phyloP scores from a whole-genome alignment of 1,140 invertebrate genomes.

The Cotesia vestalis region DNA sequence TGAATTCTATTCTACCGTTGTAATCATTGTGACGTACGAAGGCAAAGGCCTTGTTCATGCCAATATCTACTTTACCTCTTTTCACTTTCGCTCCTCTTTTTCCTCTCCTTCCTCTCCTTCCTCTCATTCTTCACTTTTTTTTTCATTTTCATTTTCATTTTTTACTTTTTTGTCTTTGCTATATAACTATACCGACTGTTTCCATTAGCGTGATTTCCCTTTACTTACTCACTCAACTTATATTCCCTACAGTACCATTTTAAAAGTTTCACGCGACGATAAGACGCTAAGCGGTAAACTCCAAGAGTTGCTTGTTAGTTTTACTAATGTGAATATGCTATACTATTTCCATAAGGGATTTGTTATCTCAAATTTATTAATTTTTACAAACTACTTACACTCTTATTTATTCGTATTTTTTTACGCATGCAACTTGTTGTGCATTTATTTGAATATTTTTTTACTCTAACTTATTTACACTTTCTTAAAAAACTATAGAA shows the following conservation, averaged over 20 bases:
- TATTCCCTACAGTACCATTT: conserved; percentile 8
- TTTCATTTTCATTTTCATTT: too few relatives aligned
- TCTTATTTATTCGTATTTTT: too few relatives aligned
- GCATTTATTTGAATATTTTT: too few relatives aligned
- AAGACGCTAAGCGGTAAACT: not conserved
- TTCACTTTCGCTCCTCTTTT: not conserved
- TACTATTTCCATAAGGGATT: conserved; percentile 7
- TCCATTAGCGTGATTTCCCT: conserved; percentile 19
- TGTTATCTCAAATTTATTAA: conserved; percentile 4
- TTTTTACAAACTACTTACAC: too few relatives aligned
- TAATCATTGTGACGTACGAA: conserved; percentile 24
- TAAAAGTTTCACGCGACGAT: conserved; percentile 27
- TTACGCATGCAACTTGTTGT: too few relatives aligned
- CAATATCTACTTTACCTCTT: not conserved
- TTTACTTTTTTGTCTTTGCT: too few relatives aligned
- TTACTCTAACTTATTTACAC: not conserved
- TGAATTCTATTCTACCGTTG: conserved; percentile 20
- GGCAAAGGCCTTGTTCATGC: conserved; percentile 14
- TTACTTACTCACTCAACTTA: conserved; percentile 6
- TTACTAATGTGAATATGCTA: conserved; percentile 32
- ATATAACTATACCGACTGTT: conserved; percentile 5
- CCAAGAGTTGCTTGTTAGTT: conserved; percentile 14
- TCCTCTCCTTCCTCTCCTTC: not conserved
- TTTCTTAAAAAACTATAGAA: conserved; percentile 9
- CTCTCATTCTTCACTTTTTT: too few relatives aligned